Percentiles rank a stretch among this genome's conserved stretches.
phyloP scores from a whole-genome alignment of 1,140 invertebrate species.

The Brachionus angularis region DNA sequence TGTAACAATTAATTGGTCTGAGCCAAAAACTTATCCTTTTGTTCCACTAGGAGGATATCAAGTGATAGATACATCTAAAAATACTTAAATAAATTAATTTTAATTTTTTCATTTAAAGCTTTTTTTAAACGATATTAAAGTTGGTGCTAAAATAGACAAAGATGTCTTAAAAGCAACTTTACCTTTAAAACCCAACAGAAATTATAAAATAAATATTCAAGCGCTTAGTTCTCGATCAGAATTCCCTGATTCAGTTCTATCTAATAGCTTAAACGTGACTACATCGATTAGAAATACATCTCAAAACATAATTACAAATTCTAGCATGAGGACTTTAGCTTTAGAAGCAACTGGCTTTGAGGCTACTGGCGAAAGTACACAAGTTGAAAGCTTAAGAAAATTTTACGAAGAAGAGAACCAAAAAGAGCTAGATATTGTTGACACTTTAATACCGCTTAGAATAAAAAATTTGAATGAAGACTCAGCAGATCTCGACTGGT shows the following conservation, averaged over 20 bases:
- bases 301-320: neutral
- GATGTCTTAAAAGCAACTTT: slow-evolving; percentile 55
- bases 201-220: slow-evolving; percentile 54
- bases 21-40: slow-evolving; percentile 53
- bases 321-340: too few species aligned
- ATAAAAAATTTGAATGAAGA: slow-evolving; percentile 51
- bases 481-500: slow-evolving; percentile 55
- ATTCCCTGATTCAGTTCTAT: slow-evolving; percentile 53
- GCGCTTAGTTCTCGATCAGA: slow-evolving; percentile 51
- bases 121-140: slow-evolving; percentile 56
- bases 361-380: neutral
- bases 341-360: neutral
- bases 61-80: slow-evolving; percentile 44
- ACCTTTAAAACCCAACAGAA: slow-evolving; percentile 55
- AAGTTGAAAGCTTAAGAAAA: neutral
- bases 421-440: neutral
- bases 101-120: slow-evolving; percentile 46
- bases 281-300: neutral
- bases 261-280: slow-evolving; percentile 50
- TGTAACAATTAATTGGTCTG: slow-evolving; percentile 56
- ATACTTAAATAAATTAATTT: neutral
- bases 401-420: neutral
- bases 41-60: slow-evolving; percentile 56
- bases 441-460: too few species aligned
- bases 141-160: slow-evolving; percentile 52